Percentiles rank a stretch among this genome's conserved stretches.
Evolutionary conservation across 2,113 vertebrate species (phyloP).

Genomic region (Channa maculata): DNA sequence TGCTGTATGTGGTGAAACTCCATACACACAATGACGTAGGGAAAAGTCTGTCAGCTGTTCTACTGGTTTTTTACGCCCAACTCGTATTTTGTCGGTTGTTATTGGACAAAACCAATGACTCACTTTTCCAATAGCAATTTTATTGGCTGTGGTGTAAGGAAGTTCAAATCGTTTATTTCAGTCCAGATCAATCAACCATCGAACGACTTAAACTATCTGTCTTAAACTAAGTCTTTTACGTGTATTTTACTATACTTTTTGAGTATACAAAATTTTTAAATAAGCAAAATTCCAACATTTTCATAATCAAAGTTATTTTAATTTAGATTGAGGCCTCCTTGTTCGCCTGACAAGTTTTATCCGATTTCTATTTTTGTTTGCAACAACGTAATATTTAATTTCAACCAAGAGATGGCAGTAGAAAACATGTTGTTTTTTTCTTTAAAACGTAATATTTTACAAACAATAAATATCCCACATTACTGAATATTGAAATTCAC

Average conservation of each 20-base stretch:
- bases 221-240: too few relatives aligned
- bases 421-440: not conserved
- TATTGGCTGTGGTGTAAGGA: conserved; percentile 61
- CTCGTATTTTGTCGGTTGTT: not conserved
- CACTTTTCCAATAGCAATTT: not conserved
- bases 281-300: too few relatives aligned
- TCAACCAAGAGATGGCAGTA: conserved; percentile 70
- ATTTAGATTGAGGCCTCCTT: too few relatives aligned
- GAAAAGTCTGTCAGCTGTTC: conserved; percentile 46
- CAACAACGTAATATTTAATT: not conserved
- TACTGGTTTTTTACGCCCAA: conserved; percentile 36
- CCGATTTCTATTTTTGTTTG: not conserved
- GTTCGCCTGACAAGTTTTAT: too few relatives aligned
- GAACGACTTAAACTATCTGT: not conserved
- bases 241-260: too few relatives aligned
- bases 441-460: too few relatives aligned
- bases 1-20: conserved; percentile 46
- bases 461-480: too few relatives aligned
- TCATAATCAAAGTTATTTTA: too few relatives aligned
- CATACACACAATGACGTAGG: not conserved
- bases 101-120: conserved; percentile 58
- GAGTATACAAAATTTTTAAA: too few relatives aligned
- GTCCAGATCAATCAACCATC: conserved; percentile 36
- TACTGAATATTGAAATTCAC: too few relatives aligned
- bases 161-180: conserved; percentile 1